A percentile compares a stretch with the other conserved stretches of the same genome.
Conservation (phyloP, 2,888 invertebrate species). For the Drosophila rellima region DNA sequence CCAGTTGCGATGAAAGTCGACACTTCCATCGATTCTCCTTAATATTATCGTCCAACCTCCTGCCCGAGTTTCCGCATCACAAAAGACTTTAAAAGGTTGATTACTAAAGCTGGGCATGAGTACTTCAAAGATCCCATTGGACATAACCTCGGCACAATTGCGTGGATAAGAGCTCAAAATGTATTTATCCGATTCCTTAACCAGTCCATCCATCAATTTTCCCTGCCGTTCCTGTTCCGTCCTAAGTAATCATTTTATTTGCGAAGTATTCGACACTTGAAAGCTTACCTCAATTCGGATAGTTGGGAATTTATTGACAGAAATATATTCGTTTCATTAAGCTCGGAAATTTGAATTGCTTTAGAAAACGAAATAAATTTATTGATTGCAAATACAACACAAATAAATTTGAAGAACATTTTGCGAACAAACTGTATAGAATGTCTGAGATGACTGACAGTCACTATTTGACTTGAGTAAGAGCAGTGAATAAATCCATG, state of each 20-base stretch:
- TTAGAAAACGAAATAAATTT: neutral
- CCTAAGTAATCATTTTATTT: neutral
- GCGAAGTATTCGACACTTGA: too few species aligned
- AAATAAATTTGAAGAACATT: neutral
- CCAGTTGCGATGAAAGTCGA: conserved; percentile 46
- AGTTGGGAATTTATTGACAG: neutral
- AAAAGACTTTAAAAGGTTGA: conserved; percentile 45
- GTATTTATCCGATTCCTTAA: neutral
- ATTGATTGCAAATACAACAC: neutral
- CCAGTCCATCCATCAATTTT: neutral
- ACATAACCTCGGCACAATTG: conserved; percentile 28
- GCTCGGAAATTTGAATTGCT: conserved; percentile 2
- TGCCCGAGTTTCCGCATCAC: conserved; percentile 26
- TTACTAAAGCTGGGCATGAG: conserved; percentile 24
- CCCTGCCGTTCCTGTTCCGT: neutral
- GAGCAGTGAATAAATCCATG: neutral
- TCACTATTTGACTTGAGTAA: neutral
- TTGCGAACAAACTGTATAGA: neutral
- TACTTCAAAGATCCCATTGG: conserved; percentile 9
- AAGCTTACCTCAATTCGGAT: neutral
- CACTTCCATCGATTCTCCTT: conserved; percentile 45
- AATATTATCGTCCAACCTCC: conserved; percentile 47
- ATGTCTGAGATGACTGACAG: neutral
- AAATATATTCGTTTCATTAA: neutral
- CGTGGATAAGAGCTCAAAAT: neutral